Evolutionary conservation across 2,888 invertebrate species (phyloP).

Genomic region (Cepaea hortensis): DNA sequence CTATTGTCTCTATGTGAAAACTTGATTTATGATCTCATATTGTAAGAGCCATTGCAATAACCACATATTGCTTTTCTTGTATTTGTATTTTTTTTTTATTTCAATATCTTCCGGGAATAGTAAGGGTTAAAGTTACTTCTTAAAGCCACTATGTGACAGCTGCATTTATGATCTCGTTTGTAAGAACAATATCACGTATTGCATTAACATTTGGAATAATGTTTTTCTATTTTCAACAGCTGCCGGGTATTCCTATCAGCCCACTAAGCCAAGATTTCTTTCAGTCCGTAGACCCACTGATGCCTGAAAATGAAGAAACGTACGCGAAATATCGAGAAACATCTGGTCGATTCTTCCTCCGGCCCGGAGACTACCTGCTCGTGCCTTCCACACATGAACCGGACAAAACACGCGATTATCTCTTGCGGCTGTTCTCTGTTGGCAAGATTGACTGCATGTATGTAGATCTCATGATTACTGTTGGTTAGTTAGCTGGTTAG

Average conservation of each 20-base stretch:
- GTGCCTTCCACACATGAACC: conserved; percentile 66
- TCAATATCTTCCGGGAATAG: too few species aligned
- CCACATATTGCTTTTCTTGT: too few species aligned
- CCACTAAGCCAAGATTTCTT: conserved; percentile 60
- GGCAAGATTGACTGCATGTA: conserved; percentile 66
- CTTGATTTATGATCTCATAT: too few species aligned
- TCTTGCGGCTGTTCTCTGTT: conserved; percentile 64
- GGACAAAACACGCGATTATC: conserved; percentile 60
- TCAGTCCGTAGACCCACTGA: conserved; percentile 63
- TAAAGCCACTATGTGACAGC: too few species aligned
- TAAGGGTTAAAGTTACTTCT: too few species aligned
- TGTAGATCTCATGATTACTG: conserved; percentile 17
- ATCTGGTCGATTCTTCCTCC: conserved; percentile 66
- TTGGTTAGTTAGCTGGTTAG: too few species aligned
- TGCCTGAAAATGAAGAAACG: conserved; percentile 69
- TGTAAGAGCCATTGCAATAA: too few species aligned
- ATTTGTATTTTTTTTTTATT: too few species aligned
- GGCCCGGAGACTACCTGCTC: conserved; percentile 67
- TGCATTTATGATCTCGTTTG: too few species aligned
- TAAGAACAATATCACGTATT: too few species aligned
- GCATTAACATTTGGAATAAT: too few species aligned
- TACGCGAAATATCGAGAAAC: conserved; percentile 68
- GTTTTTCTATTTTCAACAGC: conserved; percentile 41
- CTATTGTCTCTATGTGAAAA: too few species aligned
- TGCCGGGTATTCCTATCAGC: conserved; percentile 52